Evolutionary conservation across 2,888 invertebrate species (phyloP), one percentile per base, ranked within the genome.

Genomic region (Heliconius hortense): DNA sequence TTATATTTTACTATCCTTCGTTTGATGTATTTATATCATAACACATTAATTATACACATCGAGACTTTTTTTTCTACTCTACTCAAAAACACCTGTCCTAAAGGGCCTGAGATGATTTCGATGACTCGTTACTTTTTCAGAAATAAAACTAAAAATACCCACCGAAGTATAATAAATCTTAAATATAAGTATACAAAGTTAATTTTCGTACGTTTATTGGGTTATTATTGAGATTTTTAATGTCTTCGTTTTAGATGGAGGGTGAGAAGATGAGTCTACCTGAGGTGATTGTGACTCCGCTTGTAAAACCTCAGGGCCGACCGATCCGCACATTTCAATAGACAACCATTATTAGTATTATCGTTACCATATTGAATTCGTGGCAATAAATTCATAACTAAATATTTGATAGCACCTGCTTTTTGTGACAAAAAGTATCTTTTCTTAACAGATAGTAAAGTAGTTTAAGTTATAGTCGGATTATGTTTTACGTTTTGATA

Each of bases 41-140:
- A 88, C 87, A 88, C 89, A 89, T 92, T 92, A 91, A 92, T 92
- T 91, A 90, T 86, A 86, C 82, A 80, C 86, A 89, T 89, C 84
- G 83, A 83, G 81, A 78, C 80, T 82, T 86, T 87, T 28, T 31
- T 88, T 85, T 87, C 86, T 85, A 85, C 82, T 81, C 81, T 79
- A 83, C 84, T 43, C 43, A 43, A 26, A 82, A 87, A 87, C 92
- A 93, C 92, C 93, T 93, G 93, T 91, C 84, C 84, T 86, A 84
- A 86, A 84, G 82, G 82, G 86, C 87, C 87, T 84, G 82, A 84
- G 85, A 86, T 87, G 86, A 89, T 87, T 89, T 84, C 86, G 85
- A 91, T 93, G 92, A 92, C 91, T 92, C 83, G 90, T 86, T 89
- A 89, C 88, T 91, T 89, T 81, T 81, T 78, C 74, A 84, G 81